Percentiles rank a stretch among this genome's conserved stretches.
Conservation (phyloP, 37 sponge, comb jelly and placozoan species). For the Oscarella lobularis region DNA sequence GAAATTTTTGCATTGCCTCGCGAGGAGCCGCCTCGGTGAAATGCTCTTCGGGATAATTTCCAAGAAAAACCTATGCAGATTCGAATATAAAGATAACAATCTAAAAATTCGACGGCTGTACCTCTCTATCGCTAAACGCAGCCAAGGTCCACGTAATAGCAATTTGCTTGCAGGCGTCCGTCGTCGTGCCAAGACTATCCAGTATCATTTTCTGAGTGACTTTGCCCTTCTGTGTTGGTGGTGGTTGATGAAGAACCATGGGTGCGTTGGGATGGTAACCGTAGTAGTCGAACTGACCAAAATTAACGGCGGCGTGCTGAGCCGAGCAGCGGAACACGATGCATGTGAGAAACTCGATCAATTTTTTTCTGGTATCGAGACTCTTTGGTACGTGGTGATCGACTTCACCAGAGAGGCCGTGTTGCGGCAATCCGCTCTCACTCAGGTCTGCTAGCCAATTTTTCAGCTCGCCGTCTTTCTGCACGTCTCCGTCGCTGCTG, state of each 20-base stretch:
- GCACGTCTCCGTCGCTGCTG: not conserved
- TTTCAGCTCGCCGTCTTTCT: not conserved
- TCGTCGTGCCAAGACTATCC: slow-evolving; percentile 18
- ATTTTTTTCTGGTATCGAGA: slow-evolving; percentile 12
- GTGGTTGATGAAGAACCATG: slow-evolving; percentile 17
- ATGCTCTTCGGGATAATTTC: too few relatives aligned
- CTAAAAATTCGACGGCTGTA: too few relatives aligned
- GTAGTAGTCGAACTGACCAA: slow-evolving; percentile 50
- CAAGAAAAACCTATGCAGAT: too few relatives aligned
- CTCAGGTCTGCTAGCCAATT: not conserved
- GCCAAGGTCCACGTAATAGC: not conserved
- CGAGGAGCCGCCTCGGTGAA: too few relatives aligned
- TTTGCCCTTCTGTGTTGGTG: slow-evolving; percentile 36
- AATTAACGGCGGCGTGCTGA: slow-evolving; percentile 61
- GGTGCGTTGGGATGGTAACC: slow-evolving; percentile 64
- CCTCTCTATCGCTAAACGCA: not conserved
- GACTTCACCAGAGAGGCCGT: not conserved
- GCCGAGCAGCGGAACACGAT: slow-evolving; percentile 48
- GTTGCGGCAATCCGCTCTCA: not conserved
- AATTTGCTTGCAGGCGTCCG: not conserved
- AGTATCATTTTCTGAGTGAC: slow-evolving; percentile 20
- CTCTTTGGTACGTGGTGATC: slow-evolving; percentile 27
- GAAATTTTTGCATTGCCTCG: too few relatives aligned
- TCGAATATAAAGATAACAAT: too few relatives aligned
- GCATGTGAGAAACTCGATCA: slow-evolving; percentile 32